Conservation (phyloP, 2,113 vertebrate genomes). For the Atlantisia rogersi region DNA sequence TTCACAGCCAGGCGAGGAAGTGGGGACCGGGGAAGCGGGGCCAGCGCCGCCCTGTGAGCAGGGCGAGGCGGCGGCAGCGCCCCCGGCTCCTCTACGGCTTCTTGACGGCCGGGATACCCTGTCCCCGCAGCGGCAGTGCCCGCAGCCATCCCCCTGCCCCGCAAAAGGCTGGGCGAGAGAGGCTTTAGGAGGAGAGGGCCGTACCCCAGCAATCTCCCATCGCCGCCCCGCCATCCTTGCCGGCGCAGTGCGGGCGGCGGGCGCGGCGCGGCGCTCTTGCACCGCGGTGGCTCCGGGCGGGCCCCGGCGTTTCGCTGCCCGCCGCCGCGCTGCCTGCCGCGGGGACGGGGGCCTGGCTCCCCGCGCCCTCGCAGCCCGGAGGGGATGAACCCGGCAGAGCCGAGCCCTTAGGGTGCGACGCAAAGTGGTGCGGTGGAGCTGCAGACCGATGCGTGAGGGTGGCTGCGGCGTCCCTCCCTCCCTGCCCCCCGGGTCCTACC, state of each 20-base stretch:
- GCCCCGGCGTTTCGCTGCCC: neutral
- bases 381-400: no score
- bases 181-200: neutral
- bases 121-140: neutral
- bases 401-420: neutral
- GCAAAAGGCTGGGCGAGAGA: no score
- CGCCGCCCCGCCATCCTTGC: no score
- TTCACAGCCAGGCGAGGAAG: neutral
- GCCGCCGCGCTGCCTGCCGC: no score
- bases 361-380: neutral
- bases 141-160: neutral
- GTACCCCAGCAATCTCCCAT: no score
- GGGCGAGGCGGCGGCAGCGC: neutral
- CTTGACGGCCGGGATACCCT: no score
- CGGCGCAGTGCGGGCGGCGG: neutral
- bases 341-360: neutral
- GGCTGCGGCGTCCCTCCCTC: no score
- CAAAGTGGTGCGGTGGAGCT: neutral
- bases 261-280: slow-evolving; percentile 1
- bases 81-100: neutral
- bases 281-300: neutral
- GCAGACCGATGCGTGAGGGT: no score
- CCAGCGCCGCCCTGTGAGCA: no score
- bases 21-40: fast-evolving
- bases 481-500: no score